Evolutionary conservation across 2,888 invertebrate genomes (phyloP).

Genomic region (Limulus polyphemus): DNA sequence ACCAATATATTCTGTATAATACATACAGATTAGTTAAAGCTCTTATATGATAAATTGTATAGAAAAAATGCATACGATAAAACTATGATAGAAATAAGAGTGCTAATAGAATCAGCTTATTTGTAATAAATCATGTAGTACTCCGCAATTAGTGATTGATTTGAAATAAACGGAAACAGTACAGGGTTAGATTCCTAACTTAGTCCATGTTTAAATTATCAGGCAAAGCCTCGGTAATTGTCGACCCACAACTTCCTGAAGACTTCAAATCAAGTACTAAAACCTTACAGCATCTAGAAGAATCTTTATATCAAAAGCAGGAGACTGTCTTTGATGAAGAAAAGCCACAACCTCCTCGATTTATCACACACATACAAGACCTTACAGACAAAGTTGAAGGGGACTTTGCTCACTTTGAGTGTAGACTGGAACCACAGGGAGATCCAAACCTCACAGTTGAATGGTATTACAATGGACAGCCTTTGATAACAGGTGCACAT

Average conservation of each 20-base stretch:
- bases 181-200: neutral
- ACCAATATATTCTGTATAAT: too few species aligned
- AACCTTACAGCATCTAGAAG: constrained; percentile 78
- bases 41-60: too few species aligned
- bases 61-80: too few species aligned
- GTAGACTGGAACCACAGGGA: constrained; percentile 85
- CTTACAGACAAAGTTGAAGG: constrained; percentile 75
- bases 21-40: too few species aligned
- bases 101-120: too few species aligned
- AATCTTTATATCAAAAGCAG: constrained; percentile 34
- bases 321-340: constrained; percentile 20
- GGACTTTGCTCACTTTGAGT: constrained; percentile 76
- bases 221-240: constrained; percentile 53
- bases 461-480: constrained; percentile 37
- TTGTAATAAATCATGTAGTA: too few species aligned
- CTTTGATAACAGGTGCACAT: constrained; percentile 33
- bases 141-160: too few species aligned
- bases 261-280: constrained; percentile 79
- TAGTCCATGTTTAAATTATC: neutral
- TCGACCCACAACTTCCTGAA: constrained; percentile 75
- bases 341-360: constrained; percentile 48
- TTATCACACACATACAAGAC: constrained; percentile 76
- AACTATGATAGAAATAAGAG: too few species aligned
- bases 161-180: too few species aligned
- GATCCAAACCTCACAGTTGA: constrained; percentile 58